These are phyloP conservation scores for Protobothrops mucrosquamatus DNA, from an alignment of 2,113 vertebrate genomes.

Conservation along the genomic window DNA sequence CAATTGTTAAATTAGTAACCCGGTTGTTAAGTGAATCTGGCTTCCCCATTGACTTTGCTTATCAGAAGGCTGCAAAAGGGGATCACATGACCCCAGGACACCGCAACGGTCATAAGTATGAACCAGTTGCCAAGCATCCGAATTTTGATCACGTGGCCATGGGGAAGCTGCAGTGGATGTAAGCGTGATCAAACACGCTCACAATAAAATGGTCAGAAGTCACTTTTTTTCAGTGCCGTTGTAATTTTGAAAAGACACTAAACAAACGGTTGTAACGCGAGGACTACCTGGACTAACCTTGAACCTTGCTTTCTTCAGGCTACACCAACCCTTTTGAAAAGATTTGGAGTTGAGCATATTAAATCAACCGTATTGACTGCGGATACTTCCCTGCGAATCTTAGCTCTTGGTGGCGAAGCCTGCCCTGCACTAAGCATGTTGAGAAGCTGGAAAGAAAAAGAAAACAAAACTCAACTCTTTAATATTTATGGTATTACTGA, in stretches of 20 bases:
- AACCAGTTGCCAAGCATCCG: too few relatives aligned
- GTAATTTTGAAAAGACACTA: neutral
- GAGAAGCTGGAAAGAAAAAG: slow-evolving; percentile 80
- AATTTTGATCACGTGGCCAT: too few relatives aligned
- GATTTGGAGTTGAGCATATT: slow-evolving; percentile 79
- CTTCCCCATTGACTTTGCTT: too few relatives aligned
- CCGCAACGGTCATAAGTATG: too few relatives aligned
- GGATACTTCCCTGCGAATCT: slow-evolving; percentile 79
- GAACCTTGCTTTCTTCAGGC: slow-evolving; percentile 68
- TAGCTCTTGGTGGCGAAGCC: slow-evolving; percentile 92
- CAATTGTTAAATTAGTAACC: too few relatives aligned
- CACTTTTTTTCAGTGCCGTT: neutral
- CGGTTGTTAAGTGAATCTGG: too few relatives aligned
- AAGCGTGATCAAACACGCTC: neutral
- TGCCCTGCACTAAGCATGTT: slow-evolving; percentile 78
- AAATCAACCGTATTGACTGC: slow-evolving; percentile 76
- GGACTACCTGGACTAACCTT: neutral
- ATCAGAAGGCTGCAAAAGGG: too few relatives aligned
- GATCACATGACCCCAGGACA: too few relatives aligned
- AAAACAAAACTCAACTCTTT: slow-evolving; percentile 85
- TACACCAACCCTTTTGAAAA: slow-evolving; percentile 85
- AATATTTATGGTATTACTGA: slow-evolving; percentile 96
- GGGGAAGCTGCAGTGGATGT: neutral
- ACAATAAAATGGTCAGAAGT: neutral
- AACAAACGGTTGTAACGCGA: neutral